These are phyloP conservation scores for Typhlomys cinereus DNA, from an alignment of 2,113 vertebrate species.

Conservation along the genomic window DNA sequence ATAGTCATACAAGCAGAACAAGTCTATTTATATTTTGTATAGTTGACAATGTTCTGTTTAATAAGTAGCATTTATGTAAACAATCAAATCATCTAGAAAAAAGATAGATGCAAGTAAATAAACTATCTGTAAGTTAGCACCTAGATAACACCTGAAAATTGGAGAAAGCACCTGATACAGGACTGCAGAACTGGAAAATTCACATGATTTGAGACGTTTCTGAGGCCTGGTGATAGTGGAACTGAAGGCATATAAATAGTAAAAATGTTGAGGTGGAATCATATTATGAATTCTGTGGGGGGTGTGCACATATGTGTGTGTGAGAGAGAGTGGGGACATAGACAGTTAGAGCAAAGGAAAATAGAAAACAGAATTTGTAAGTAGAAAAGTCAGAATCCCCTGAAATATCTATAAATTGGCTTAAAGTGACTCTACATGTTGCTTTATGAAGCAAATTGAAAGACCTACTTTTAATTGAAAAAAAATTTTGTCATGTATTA, in stretches of 20 bases:
- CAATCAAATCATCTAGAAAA: conserved; percentile 44
- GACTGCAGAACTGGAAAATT: neutral
- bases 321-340: neutral
- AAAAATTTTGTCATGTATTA: neutral
- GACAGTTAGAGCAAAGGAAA: neutral
- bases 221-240: neutral
- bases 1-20: conserved; percentile 18
- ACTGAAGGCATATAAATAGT: neutral
- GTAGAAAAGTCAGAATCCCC: neutral
- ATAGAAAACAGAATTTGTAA: neutral
- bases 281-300: neutral
- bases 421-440: conserved; percentile 18
- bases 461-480: neutral
- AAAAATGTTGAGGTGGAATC: conserved; percentile 23
- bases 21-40: conserved; percentile 5
- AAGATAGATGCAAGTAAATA: neutral
- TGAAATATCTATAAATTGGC: conserved; percentile 4
- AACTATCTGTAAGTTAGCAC: neutral
- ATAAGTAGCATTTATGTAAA: conserved; percentile 27
- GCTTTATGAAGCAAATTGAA: conserved; percentile 28
- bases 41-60: conserved; percentile 9
- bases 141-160: neutral
- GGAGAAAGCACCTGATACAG: neutral
- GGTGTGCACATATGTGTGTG: neutral
- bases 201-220: conserved; percentile 23